Base-by-base conservation (phyloP, 2,888 invertebrate genomes). In the Stenichneumon culpator region DNA sequence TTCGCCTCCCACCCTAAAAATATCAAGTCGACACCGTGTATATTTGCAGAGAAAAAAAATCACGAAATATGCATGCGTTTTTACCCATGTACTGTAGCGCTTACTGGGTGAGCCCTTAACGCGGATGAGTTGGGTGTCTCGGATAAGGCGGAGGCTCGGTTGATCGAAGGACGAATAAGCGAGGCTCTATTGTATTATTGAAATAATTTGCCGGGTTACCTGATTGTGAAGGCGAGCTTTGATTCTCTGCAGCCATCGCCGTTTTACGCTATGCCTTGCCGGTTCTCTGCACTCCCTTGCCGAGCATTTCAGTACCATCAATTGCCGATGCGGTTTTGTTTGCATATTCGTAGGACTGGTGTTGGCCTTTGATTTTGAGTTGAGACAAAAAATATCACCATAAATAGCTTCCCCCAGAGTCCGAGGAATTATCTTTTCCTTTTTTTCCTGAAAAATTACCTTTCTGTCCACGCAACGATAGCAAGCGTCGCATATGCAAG, bases 401-500 rank as follows among this genome's bases (percentile, higher is more conserved):
- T 69, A 1, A 60, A 60, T 50, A 60, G 68, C 54, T 25, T 60
- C 6, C 9, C 44, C 3, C 28, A 28, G 9, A 22, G 14, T 32
- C 19, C 6, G 9, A 5, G 32, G 4, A 4, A 7, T 72, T 39
- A 1, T 70, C 54, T 70, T 54, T 32, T 36, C 0, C 60, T 60
- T 36, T 36, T 50, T 7, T 22, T 39, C 11, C n/a, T 22, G 39
- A 19, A 68, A 25, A 75, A 69, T 81, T 87, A 97, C 97, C 88
- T 97, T 97, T 72, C 97, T 95, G 94, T 98, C 97, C 74, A 98
- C 97, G 92, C 97, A 97, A 0, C 98, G 96, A 94, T 97, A 98
- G 92, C 98, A 98, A 11, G 98, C 97, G 93, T 98, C 97, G 93
- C 98, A 98, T 25, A 98, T 95, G 89, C 98, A 98, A 74, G 97